A percentile compares a stretch with the other conserved stretches of the same genome.
These are phyloP conservation scores for Merodon equestris DNA, from an alignment of 2,888 invertebrate species.

Conservation along the genomic window DNA sequence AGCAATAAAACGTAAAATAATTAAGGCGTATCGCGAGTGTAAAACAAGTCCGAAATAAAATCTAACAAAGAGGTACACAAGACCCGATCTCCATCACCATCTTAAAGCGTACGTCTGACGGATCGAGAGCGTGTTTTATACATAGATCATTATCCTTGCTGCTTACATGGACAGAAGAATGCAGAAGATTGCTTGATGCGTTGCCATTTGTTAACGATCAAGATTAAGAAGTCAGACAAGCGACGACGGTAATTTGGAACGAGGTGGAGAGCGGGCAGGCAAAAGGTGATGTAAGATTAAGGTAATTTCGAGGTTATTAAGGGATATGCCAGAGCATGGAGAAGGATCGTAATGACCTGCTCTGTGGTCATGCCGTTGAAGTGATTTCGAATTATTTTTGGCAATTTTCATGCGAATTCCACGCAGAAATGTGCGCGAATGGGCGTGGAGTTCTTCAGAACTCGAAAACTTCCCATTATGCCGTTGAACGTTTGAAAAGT, in stretches of 20 bases:
- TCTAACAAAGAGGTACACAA: slow-evolving; percentile 17
- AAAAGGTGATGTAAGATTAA: slow-evolving; percentile 32
- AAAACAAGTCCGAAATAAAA: background rate
- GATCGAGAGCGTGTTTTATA: background rate
- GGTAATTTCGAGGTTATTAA: slow-evolving; percentile 49
- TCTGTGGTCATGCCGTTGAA: background rate
- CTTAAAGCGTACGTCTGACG: slow-evolving; percentile 11
- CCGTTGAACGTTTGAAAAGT: no score
- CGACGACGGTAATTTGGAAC: slow-evolving; percentile 1
- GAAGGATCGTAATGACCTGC: slow-evolving; percentile 42
- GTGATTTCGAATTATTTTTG: no score
- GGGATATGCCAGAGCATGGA: slow-evolving; percentile 8
- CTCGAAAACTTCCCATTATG: no score
- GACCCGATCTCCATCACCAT: background rate
- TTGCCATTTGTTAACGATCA: slow-evolving; percentile 28
- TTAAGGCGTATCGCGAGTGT: slow-evolving; percentile 15
- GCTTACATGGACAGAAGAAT: background rate
- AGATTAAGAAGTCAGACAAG: slow-evolving; percentile 52
- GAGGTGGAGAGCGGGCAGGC: background rate
- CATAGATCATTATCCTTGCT: slow-evolving; percentile 43
- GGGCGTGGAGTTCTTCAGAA: no score
- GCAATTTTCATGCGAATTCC: no score
- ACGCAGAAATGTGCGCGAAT: no score
- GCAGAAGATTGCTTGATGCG: slow-evolving; percentile 10
- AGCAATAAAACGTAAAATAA: slow-evolving; percentile 39